A percentile compares a stretch with the other conserved stretches of the same genome.
phyloP scores from a whole-genome alignment of 2,797 vertebrate genomes.

The Gastrophryne carolinensis region DNA sequence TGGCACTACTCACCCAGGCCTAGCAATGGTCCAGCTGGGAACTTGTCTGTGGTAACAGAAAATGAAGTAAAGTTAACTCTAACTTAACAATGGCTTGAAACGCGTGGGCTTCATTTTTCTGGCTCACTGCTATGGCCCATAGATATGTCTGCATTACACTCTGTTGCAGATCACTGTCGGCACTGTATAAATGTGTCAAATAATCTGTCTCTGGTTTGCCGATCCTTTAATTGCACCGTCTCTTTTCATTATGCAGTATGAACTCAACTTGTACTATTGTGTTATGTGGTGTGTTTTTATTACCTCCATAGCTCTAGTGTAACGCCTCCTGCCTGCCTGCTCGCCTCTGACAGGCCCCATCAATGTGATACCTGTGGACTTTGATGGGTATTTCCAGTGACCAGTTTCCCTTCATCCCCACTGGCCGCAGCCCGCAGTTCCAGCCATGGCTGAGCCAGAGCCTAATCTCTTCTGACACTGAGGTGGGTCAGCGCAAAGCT shows the following conservation, averaged over 20 bases:
- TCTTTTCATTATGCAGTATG: not conserved
- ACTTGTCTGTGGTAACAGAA: too few species aligned
- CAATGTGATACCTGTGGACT: not conserved
- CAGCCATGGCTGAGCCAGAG: conserved; percentile 21
- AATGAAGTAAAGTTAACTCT: too few species aligned
- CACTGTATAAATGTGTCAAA: not conserved
- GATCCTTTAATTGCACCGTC: not conserved
- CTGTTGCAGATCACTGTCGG: too few species aligned
- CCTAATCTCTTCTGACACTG: conserved; percentile 48
- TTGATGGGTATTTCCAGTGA: not conserved
- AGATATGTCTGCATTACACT: not conserved
- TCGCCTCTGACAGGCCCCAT: not conserved
- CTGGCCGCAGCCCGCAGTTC: not conserved
- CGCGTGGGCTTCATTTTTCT: too few species aligned
- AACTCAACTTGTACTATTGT: not conserved
- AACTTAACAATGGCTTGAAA: too few species aligned
- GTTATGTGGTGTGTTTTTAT: not conserved
- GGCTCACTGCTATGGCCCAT: too few species aligned
- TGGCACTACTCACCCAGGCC: too few species aligned
- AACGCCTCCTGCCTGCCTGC: not conserved
- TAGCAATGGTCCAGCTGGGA: too few species aligned
- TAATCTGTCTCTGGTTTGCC: not conserved
- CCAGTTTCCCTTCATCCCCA: conserved; percentile 27
- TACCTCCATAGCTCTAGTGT: not conserved
- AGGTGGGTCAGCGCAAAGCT: conserved; percentile 46